A percentile compares a stretch with the other conserved stretches of the same genome.
phyloP scores from a whole-genome alignment of 2,888 invertebrate genomes.

The Leptinotarsa rubiginosa region DNA sequence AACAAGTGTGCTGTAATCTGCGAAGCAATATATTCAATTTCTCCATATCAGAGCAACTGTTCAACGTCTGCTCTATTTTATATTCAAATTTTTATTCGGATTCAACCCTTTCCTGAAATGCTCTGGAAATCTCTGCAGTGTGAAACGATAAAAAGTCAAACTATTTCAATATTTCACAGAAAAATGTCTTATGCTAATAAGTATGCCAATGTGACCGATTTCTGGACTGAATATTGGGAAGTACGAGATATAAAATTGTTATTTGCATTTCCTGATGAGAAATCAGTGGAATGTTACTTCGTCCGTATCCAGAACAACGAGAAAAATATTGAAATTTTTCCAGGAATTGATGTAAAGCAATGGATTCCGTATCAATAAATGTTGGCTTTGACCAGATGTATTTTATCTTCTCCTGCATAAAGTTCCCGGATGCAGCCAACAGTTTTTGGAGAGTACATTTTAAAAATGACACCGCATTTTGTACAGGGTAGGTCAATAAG shows the following conservation, averaged over 20 bases:
- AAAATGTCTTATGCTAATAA: not conserved
- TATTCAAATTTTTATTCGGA: not conserved
- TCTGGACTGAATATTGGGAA: not conserved
- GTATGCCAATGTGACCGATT: not conserved
- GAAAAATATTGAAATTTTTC: conserved; percentile 12
- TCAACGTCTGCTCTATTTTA: no score
- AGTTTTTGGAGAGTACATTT: conserved; percentile 10
- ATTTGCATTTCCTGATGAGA: not conserved
- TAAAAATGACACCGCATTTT: conserved; percentile 14
- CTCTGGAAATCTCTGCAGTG: not conserved
- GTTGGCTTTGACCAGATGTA: conserved; percentile 23
- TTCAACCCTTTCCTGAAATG: not conserved
- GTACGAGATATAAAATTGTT: not conserved
- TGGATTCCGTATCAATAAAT: conserved; percentile 23
- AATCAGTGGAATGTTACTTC: not conserved
- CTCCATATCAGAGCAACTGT: no score
- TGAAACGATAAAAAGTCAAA: not conserved
- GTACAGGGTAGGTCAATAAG: not conserved
- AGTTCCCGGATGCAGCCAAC: not conserved
- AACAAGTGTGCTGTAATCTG: no score
- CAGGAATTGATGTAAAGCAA: conserved; percentile 8
- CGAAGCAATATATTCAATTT: no score
- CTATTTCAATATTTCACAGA: not conserved
- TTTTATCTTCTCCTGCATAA: conserved; percentile 17
- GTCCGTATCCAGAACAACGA: not conserved